Evolutionary conservation across 1,140 invertebrate species (phyloP).

Genomic region (Panulirus ornatus): DNA sequence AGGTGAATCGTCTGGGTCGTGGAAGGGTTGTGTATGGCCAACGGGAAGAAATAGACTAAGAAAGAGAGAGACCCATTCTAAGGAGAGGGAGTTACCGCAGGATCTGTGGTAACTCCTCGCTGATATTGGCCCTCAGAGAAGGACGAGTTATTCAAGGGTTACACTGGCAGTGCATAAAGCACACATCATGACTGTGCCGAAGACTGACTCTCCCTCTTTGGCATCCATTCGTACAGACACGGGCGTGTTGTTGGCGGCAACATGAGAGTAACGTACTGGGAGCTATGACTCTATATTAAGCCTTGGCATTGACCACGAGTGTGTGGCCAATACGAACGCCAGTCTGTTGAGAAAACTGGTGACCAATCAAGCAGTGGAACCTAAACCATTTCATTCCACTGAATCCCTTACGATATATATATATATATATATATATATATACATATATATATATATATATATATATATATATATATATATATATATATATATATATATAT

Average conservation of each 20-base stretch:
- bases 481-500: slow-evolving; percentile 45
- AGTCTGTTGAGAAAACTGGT: background rate
- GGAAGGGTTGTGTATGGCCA: too few species aligned
- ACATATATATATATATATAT: slow-evolving; percentile 47
- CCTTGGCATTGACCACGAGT: background rate
- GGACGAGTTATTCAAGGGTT: background rate
- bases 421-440: slow-evolving; percentile 11
- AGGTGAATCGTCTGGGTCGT: too few species aligned
- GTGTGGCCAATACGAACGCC: background rate
- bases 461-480: slow-evolving; percentile 49
- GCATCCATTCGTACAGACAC: too few species aligned
- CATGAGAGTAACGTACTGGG: too few species aligned
- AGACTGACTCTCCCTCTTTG: too few species aligned
- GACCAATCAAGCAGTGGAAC: background rate
- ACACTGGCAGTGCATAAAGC: too few species aligned
- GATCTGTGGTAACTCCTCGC: background rate
- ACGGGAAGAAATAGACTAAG: too few species aligned
- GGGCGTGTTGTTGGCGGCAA: too few species aligned
- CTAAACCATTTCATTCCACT: background rate
- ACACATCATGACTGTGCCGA: too few species aligned
- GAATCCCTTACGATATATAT: background rate
- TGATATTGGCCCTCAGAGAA: too few species aligned
- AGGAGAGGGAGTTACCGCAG: background rate
- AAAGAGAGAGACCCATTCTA: background rate
- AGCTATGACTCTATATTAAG: too few species aligned